Base-by-base conservation (phyloP, 2,888 invertebrate species). In the Sinelater perroti region DNA sequence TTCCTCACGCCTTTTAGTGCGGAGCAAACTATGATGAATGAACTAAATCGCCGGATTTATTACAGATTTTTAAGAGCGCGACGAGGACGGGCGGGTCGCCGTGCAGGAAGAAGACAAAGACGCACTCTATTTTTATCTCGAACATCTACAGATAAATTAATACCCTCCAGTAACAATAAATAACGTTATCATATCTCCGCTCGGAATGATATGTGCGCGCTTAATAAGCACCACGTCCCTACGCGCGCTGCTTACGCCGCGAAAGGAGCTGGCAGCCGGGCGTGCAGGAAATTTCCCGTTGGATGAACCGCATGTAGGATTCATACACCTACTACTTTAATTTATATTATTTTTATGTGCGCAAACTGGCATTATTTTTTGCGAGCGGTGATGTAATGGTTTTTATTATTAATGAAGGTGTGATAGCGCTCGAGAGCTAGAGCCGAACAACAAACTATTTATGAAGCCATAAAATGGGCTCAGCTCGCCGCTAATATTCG, bases 301-400 rank as follows among this genome's bases (percentile, higher is more conserved):
- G 26, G 14, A 30, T 28, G 30, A 40, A 14, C 26, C 20, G 20
- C 44, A 55, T 38, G 55, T 55, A 42, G 55, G 55, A 40, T 55
- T 49, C 38, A 28, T 47, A 55, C 55, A 49, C 55, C 47, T 49
- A 47, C 55, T 26, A 55, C 30, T 38, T 55, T 55, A 55, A 50
- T 50, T 50, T 50, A 50, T 50, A 50, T 38, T 49, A 40, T 50
- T 50, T 50, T 50, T 50, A 40, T 50, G 40, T 49, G 40, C 2
- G 47, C 33, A 33, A 47, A 47, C 47, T 47, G 14, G 47, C 47
- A 33, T 47, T 47, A 33, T 31, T 35, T 47, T 45, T 47, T 47
- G 24, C n/a, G 47, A 20, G 14, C 14, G 28, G 38, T 50, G 50
- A 50, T 50, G 50, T 40, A 50, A 50, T 49, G 21, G 35, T 49